Evolutionary conservation across 2,113 vertebrate genomes (phyloP), one percentile per base, ranked within the genome.

Genomic region (Indicator indicator): DNA sequence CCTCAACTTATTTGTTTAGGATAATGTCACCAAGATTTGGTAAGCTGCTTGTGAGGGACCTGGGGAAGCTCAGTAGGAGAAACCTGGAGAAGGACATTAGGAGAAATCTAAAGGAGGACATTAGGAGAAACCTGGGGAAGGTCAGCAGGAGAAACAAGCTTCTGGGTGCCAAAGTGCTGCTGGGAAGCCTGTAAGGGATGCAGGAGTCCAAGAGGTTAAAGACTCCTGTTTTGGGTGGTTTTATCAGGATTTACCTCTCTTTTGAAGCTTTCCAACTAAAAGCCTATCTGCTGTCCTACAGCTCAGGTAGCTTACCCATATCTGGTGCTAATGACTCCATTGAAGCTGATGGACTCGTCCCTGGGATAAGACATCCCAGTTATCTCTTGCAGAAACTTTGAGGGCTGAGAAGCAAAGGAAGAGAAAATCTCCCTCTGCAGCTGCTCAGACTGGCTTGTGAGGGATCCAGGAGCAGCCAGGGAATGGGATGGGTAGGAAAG

Each of bases 11-110:
- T 6, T 89, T 26, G 26, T 70, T 16, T 12, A 9, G 89, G 56
- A 50, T 24, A 80, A 46, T 1, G 0, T 14, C 0, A 0, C 75
- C 24, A 2, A 50, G 42, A 30, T 16, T 24, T 27, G 26, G 44
- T 4, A 74, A 89, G 75, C 38, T 30, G 32, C 67, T 71, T 6
- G 16, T 3, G 16, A 64, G 40, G 59, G 83, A 20, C 36, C 44
- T 19, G 33, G 32, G 55, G 36, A 83, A 77, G 68, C 59, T 65
- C 55, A 18, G 12, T 24, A 76, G 71, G 33, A 68, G 68, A 32
- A 60, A 48, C 14, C 38, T 28, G 38, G 63, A 38, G 40, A 44
- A 30, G 40, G 38, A 30, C 38, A 30, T 42, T 42, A 65, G 63
- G 63, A 42, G 65, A 27, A 63, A 36, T 9, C 26, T 55, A 13